A percentile compares a stretch with the other conserved stretches of the same genome.
These are phyloP conservation scores for Pachypeltis micranthus DNA, from an alignment of 1,140 invertebrate species.

Conservation along the genomic window DNA sequence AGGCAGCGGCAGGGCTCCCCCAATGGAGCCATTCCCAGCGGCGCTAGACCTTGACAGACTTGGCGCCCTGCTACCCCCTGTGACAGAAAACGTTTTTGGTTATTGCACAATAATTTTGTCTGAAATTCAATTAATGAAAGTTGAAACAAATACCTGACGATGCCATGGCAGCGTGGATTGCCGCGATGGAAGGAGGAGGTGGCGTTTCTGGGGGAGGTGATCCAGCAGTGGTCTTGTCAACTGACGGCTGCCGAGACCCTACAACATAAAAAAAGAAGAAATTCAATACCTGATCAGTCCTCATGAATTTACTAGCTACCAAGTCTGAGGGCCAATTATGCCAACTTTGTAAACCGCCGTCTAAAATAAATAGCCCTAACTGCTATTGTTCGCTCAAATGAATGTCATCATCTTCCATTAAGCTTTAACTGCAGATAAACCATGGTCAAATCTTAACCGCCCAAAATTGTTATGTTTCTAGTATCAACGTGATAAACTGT, in stretches of 20 bases:
- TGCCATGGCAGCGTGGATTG: slow-evolving; percentile 5
- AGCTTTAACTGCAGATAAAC: too few species aligned
- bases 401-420: too few species aligned
- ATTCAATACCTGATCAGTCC: too few species aligned
- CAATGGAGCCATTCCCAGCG: slow-evolving; percentile 30
- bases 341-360: too few species aligned
- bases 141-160: background rate
- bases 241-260: slow-evolving; percentile 59
- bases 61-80: slow-evolving; percentile 18
- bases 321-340: too few species aligned
- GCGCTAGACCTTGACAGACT: slow-evolving; percentile 32
- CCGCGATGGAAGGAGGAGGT: slow-evolving; percentile 1
- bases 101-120: background rate
- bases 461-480: too few species aligned
- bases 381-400: too few species aligned
- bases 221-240: slow-evolving; percentile 43
- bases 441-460: too few species aligned
- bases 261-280: too few species aligned
- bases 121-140: background rate
- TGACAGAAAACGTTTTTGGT: background rate
- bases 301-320: too few species aligned
- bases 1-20: slow-evolving; percentile 29
- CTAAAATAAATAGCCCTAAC: too few species aligned
- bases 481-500: too few species aligned
- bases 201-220: slow-evolving; percentile 25